Conservation (phyloP, 2,113 vertebrate species). For the Calypte anna region DNA sequence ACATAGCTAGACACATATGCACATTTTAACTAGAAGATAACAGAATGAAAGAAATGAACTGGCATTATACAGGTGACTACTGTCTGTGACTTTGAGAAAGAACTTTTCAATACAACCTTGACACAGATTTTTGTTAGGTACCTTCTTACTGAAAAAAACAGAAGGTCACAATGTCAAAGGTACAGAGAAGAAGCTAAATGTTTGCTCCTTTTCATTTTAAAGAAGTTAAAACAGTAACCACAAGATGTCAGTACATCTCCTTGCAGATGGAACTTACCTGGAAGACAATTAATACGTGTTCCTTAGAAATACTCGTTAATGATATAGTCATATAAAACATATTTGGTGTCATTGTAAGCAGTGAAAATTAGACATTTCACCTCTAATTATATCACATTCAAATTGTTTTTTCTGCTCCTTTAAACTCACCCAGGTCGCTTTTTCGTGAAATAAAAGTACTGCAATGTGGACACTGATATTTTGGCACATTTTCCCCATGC, state of each 20-base stretch:
- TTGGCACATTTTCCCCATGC: constrained; percentile 70
- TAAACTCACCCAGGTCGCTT: constrained; percentile 75
- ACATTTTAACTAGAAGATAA: not conserved
- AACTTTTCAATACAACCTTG: not conserved
- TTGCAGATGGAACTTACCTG: not conserved
- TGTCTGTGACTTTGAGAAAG: not conserved
- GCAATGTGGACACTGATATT: constrained; percentile 70
- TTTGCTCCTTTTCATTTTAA: not conserved
- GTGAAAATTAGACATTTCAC: not conserved
- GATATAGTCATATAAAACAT: not conserved
- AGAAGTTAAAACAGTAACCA: constrained; percentile 8
- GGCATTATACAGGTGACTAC: not conserved
- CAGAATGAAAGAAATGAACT: not conserved
- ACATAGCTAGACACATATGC: not conserved
- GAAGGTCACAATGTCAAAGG: not conserved
- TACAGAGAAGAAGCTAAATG: not conserved
- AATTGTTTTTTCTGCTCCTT: not conserved
- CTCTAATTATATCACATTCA: not conserved
- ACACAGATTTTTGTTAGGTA: not conserved
- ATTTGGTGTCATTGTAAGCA: not conserved
- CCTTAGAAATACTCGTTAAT: not conserved
- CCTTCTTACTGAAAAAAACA: not conserved
- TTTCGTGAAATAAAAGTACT: constrained; percentile 52
- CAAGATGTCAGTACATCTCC: constrained; percentile 70
- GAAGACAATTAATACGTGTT: not conserved